These are phyloP conservation scores for Apodemia zela DNA, from an alignment of 2,888 invertebrate species.

Conservation along the genomic window DNA sequence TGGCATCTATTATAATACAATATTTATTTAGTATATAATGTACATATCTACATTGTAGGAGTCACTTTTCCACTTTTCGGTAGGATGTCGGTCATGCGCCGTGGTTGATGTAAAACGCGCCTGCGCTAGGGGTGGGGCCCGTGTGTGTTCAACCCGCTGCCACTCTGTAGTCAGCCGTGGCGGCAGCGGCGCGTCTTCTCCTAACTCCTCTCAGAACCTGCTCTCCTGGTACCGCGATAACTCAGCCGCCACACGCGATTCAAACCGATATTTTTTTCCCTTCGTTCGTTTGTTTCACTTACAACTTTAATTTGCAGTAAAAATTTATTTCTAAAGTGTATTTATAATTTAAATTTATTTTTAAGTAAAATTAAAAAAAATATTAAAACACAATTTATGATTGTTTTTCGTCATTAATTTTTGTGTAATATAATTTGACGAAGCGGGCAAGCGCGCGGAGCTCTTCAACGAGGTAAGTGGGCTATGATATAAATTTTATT, in stretches of 20 bases:
- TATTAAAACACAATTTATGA: slow-evolving; percentile 36
- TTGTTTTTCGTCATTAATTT: slow-evolving; percentile 56
- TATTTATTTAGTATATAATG: slow-evolving; percentile 78
- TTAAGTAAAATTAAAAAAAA: slow-evolving; percentile 33
- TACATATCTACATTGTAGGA: slow-evolving; percentile 75
- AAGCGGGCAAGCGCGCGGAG: slow-evolving; percentile 27
- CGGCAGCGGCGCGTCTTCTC: slow-evolving; percentile 59
- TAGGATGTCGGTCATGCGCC: slow-evolving; percentile 77
- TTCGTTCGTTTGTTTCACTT: slow-evolving; percentile 57
- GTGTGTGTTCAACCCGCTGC: slow-evolving; percentile 61
- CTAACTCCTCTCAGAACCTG: slow-evolving; percentile 46
- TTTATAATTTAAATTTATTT: slow-evolving; percentile 48
- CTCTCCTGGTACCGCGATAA: slow-evolving; percentile 48
- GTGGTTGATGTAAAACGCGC: slow-evolving; percentile 50
- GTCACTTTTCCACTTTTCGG: slow-evolving; percentile 78
- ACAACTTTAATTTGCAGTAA: slow-evolving; percentile 41
- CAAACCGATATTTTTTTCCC: slow-evolving; percentile 42
- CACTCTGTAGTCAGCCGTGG: slow-evolving; percentile 74
- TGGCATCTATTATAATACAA: slow-evolving; percentile 65
- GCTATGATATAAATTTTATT: slow-evolving; percentile 20
- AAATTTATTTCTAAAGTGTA: slow-evolving; percentile 53
- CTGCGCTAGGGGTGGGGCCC: slow-evolving; percentile 76
- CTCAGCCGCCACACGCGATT: slow-evolving; percentile 67
- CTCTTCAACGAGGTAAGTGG: slow-evolving; percentile 38
- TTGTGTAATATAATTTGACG: slow-evolving; percentile 49